These are phyloP conservation scores for Palythoa caribaeorum DNA, from an alignment of 92 coral and sea anemone genomes.

Conservation along the genomic window DNA sequence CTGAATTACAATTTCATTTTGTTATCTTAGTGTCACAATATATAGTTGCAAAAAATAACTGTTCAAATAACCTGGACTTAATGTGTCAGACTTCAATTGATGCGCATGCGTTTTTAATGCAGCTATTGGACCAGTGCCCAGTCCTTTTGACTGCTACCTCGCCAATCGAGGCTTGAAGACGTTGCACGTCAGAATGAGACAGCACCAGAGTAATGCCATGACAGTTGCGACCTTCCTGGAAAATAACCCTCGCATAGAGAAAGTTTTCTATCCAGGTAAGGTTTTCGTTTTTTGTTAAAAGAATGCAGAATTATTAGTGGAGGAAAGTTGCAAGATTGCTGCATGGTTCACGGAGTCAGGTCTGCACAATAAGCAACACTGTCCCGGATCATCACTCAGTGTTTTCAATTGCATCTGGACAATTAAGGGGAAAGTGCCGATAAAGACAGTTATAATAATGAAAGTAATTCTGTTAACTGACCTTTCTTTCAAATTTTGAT, in stretches of 20 bases:
- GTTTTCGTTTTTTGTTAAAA: too few relatives aligned
- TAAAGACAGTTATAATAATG: neutral
- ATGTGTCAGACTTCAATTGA: neutral
- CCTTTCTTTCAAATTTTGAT: neutral
- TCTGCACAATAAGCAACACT: too few relatives aligned
- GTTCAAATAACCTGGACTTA: neutral
- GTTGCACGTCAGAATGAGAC: conserved; percentile 90
- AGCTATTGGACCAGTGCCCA: conserved; percentile 96
- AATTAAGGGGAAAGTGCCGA: too few relatives aligned
- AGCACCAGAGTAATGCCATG: conserved; percentile 87
- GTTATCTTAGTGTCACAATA: too few relatives aligned
- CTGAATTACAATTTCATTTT: too few relatives aligned
- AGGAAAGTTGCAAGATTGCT: too few relatives aligned
- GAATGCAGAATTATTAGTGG: too few relatives aligned
- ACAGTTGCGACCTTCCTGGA: conserved; percentile 91
- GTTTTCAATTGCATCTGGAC: too few relatives aligned
- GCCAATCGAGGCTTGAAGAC: conserved; percentile 98
- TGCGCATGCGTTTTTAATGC: neutral
- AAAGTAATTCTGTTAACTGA: too few relatives aligned
- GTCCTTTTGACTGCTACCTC: conserved; percentile 95
- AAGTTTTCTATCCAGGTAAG: conserved; percentile 92
- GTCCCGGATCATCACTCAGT: too few relatives aligned
- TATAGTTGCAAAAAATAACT: too few relatives aligned
- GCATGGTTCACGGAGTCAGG: too few relatives aligned
- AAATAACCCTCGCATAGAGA: conserved; percentile 78